Conservation (phyloP, 2,113 vertebrate species). For the Muscicapa adusta region DNA sequence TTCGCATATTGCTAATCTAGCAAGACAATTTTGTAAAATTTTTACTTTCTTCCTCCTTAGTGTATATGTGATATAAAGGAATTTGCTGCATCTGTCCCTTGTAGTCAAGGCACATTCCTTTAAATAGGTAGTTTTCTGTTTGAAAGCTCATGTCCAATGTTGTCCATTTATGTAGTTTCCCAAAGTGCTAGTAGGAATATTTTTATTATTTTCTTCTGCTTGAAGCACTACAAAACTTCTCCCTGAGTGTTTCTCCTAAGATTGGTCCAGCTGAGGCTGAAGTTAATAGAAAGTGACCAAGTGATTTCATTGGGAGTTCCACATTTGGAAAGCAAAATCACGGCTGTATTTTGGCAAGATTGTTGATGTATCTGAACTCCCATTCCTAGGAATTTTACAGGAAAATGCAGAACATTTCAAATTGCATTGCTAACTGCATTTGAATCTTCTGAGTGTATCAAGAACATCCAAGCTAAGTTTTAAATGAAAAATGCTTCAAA, state of each 20-base stretch:
- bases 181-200: neutral
- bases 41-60: neutral
- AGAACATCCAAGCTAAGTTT: neutral
- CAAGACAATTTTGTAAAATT: neutral
- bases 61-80: neutral
- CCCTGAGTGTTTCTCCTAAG: neutral
- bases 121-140: neutral
- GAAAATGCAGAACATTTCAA: neutral
- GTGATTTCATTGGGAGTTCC: neutral
- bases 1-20: neutral
- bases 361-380: neutral
- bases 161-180: neutral
- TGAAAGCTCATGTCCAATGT: neutral
- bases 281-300: neutral
- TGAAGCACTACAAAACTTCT: neutral
- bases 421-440: neutral
- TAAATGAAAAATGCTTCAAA: neutral
- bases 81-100: neutral
- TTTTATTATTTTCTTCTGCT: neutral
- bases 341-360: neutral
- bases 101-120: neutral
- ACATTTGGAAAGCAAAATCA: neutral
- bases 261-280: neutral
- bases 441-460: neutral
- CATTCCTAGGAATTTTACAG: neutral